These are phyloP conservation scores for Bolborhynchus lineola DNA, from an alignment of 2,113 vertebrate genomes.

Conservation along the genomic window DNA sequence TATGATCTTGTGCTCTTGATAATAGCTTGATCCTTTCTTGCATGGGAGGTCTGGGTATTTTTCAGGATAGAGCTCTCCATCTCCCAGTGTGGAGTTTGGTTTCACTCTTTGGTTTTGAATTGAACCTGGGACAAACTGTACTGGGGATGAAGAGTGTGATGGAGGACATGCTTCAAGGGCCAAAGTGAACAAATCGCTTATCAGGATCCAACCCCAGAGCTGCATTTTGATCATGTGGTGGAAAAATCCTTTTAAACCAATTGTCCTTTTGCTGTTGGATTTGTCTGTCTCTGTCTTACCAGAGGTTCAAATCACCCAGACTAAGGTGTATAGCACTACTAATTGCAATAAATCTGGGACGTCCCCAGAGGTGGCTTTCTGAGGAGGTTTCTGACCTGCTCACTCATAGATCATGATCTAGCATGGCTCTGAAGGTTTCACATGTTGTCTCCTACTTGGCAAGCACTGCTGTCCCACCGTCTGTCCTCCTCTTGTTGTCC, in stretches of 20 bases:
- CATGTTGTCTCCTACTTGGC: neutral
- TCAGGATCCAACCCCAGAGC: neutral
- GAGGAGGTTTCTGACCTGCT: neutral
- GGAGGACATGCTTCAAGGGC: neutral
- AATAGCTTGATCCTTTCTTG: neutral
- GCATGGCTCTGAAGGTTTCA: neutral
- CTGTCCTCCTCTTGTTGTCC: neutral
- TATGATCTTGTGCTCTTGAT: neutral
- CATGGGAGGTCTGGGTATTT: neutral
- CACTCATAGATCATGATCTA: neutral
- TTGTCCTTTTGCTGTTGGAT: neutral
- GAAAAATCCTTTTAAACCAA: neutral
- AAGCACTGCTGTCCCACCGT: neutral
- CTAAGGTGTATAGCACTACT: rapidly evolving
- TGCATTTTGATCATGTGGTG: no score
- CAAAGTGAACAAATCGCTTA: neutral
- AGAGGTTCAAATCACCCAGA: neutral
- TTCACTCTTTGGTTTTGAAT: neutral
- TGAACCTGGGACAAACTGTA: neutral
- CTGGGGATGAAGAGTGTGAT: neutral
- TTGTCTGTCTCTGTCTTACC: neutral
- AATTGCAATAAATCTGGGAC: no score
- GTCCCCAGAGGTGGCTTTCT: neutral
- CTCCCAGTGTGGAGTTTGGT: neutral
- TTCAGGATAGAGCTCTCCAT: neutral